Base-by-base conservation (phyloP, 2,113 vertebrate genomes). In the Chiloscyllium plagiosum region DNA sequence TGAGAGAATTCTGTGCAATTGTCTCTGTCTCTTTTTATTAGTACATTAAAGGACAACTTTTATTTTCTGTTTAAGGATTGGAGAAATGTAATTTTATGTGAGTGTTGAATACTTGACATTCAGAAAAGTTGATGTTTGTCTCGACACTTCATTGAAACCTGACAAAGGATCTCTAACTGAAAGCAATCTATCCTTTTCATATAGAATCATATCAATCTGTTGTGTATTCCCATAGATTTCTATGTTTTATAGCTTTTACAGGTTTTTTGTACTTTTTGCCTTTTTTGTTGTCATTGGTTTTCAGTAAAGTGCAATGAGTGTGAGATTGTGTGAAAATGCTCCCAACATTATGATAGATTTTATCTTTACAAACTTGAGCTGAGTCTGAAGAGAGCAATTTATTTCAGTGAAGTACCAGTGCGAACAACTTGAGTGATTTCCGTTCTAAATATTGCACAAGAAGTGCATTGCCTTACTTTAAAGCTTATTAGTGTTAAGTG, bases 331-430 rank as follows among this genome's bases (percentile, higher is more conserved):
- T 66, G n/a, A 37, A 93, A 37, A 42, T 68, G 37, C 61, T 20
- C 33, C 89, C 89, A 37, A 29, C 89, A 93, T 7, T 61, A 22
- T 22, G 56, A 93, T 93, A 68, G 37, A 68, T 93, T 93, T 66
- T 42, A 65, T 93, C 89, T 93, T 93, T 66, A 65, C 61, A 93
- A 65, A 66, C n/a, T 37, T n/a, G 89, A 37, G 33, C 65, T 92
- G 56, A 7, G 61, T 66, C 17, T 93, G 89, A 93, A 93, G 61
- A 93, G 89, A 68, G 17, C 37, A 93, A 66, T 93, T 93, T 93
- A 68, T 92, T 68, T 37, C n/a, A 93, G 61, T 37, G 61, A 93
- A 68, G 65, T 93, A 93, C 89, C 61, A 22, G 61, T n/a, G 89
- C 66, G 89, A 68, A 65, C 89, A 66, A 93, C 37, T 93, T 66